Evolutionary conservation across 2,113 vertebrate genomes (phyloP).

Genomic region (Podocnemis expansa): DNA sequence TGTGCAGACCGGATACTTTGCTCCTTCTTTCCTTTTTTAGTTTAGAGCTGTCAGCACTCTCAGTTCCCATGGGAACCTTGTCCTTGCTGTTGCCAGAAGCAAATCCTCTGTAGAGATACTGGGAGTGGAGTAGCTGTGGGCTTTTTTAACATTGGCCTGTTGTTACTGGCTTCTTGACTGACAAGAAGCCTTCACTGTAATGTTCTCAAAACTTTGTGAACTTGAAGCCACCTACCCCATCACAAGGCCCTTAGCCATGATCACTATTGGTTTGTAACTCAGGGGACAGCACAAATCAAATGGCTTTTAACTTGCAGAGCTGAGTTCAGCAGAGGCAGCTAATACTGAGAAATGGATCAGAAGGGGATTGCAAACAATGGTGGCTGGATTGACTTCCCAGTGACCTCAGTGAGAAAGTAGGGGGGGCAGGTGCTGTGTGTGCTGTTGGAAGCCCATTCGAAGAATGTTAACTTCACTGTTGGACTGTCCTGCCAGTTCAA

Average conservation of each 20-base stretch:
- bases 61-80: constrained; percentile 69
- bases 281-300: too few relatives aligned
- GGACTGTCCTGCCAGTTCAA: neutral
- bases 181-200: neutral
- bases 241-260: accelerated
- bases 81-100: neutral
- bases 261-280: neutral
- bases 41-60: constrained; percentile 70
- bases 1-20: constrained; percentile 37
- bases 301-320: neutral
- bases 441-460: accelerated
- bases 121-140: neutral
- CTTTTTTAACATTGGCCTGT: accelerated
- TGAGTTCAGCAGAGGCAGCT: accelerated
- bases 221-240: accelerated
- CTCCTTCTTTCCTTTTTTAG: constrained; percentile 55
- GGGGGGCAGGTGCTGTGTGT: neutral
- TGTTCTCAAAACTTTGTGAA: neutral
- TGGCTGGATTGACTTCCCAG: accelerated
- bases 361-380: accelerated
- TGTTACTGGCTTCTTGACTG: accelerated
- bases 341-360: accelerated
- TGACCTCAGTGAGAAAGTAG: accelerated
- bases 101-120: accelerated
- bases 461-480: accelerated